These are phyloP conservation scores for Hydrolagus colliei DNA, from an alignment of 2,797 vertebrate species.

Conservation along the genomic window DNA sequence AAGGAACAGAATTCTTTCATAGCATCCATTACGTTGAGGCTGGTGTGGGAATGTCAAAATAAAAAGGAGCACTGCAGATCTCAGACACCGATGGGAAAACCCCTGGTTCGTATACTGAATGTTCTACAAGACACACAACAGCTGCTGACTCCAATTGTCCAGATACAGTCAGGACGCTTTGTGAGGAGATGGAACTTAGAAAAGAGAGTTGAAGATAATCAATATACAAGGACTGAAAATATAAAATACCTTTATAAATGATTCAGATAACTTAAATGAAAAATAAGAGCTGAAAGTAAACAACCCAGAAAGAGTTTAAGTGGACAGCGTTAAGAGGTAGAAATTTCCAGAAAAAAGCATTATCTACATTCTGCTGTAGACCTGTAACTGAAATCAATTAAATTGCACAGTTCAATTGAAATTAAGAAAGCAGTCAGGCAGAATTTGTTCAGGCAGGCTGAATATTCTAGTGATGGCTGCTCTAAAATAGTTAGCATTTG, in stretches of 20 bases:
- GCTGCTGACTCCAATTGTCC: no score
- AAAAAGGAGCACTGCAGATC: no score
- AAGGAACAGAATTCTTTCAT: no score
- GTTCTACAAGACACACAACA: no score
- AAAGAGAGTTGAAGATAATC: neutral
- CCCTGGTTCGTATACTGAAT: no score
- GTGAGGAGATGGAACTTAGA: no score
- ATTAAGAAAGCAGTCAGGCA: constrained; percentile 19
- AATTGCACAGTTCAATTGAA: neutral
- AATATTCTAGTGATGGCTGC: neutral
- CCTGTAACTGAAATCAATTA: constrained; percentile 15
- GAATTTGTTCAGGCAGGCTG: neutral
- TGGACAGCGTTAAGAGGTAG: neutral
- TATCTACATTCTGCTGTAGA: neutral
- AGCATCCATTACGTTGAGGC: no score
- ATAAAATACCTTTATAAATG: neutral
- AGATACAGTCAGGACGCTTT: no score
- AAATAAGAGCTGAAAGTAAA: neutral
- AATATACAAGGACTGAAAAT: neutral
- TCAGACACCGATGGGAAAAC: no score
- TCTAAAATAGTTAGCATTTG: neutral
- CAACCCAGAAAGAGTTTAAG: neutral
- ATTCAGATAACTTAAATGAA: neutral
- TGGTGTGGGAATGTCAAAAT: no score
- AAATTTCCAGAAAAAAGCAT: neutral